A percentile compares a stretch with the other conserved stretches of the same genome.
Evolutionary conservation across 2,888 invertebrate species (phyloP).

Genomic region (Rhyacophila evoluta): DNA sequence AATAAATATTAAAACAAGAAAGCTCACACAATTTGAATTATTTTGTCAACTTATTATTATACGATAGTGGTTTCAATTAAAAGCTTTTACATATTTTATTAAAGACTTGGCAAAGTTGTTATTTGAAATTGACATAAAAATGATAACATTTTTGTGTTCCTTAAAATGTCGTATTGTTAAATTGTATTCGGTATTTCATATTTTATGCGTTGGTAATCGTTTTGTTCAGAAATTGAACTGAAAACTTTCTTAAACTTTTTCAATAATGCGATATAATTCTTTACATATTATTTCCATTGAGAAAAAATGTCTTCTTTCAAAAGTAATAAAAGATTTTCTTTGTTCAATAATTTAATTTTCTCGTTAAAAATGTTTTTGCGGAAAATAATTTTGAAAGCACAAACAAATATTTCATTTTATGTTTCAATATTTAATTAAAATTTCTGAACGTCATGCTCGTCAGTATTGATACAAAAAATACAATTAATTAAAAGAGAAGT

Average conservation of each 20-base stretch:
- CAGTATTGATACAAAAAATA: not conserved
- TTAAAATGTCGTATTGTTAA: not conserved
- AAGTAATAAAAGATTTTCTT: conserved; percentile 28
- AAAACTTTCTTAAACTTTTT: not conserved
- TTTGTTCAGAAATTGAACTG: conserved; percentile 5
- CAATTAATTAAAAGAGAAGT: not conserved
- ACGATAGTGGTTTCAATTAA: no score
- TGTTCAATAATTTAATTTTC: conserved; percentile 16
- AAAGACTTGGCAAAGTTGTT: not conserved
- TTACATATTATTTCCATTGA: conserved; percentile 32
- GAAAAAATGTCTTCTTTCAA: conserved; percentile 21
- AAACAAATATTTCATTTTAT: conserved; percentile 6
- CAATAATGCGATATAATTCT: conserved; percentile 27
- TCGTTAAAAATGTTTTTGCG: not conserved
- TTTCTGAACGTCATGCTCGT: not conserved
- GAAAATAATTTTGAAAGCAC: not conserved
- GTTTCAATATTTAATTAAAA: not conserved
- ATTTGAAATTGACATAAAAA: not conserved
- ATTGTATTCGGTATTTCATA: conserved; percentile 8
- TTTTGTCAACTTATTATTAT: no score
- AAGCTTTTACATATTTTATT: not conserved
- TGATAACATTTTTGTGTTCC: not conserved
- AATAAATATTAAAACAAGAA: no score
- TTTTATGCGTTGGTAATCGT: conserved; percentile 24
- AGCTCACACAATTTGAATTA: no score